A percentile compares a stretch with the other conserved stretches of the same genome.
Conservation (phyloP, 1,140 invertebrate genomes). For the Pseudomyrmex gracilis region DNA sequence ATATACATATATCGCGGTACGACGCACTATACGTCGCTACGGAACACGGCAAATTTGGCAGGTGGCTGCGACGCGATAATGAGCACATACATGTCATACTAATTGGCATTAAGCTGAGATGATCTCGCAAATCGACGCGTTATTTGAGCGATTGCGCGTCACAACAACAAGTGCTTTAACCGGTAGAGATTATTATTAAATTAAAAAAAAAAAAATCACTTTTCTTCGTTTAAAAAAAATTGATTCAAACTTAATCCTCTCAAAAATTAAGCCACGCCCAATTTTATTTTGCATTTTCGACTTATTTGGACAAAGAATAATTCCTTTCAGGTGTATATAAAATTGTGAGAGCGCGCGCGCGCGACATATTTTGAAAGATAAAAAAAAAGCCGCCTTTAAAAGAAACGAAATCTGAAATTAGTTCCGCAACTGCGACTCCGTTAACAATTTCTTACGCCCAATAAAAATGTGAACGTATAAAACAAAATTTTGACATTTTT, state of each 20-base stretch:
- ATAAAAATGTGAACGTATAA: constrained; percentile 3
- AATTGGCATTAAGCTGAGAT: constrained; percentile 80
- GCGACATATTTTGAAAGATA: neutral
- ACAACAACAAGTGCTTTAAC: too few species aligned
- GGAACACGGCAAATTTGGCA: constrained; percentile 50
- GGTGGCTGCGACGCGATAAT: constrained; percentile 80
- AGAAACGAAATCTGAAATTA: neutral
- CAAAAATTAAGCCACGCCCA: too few species aligned
- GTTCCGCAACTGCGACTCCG: neutral
- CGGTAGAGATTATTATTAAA: too few species aligned
- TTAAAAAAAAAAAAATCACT: too few species aligned
- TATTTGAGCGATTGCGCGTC: too few species aligned
- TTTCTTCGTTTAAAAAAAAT: too few species aligned
- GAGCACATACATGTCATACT: constrained; percentile 78
- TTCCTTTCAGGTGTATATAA: neutral
- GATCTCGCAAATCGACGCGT: neutral
- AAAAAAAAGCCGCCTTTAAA: neutral
- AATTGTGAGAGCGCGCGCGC: neutral
- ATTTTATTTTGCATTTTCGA: too few species aligned
- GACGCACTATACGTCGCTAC: neutral
- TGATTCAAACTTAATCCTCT: too few species aligned
- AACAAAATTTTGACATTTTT: constrained; percentile 5
- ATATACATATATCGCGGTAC: neutral
- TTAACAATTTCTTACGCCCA: neutral
- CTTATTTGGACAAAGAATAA: too few species aligned